A percentile compares a stretch with the other conserved stretches of the same genome.
Conservation (phyloP, 2,888 invertebrate genomes). For the Cosmia pyralina region DNA sequence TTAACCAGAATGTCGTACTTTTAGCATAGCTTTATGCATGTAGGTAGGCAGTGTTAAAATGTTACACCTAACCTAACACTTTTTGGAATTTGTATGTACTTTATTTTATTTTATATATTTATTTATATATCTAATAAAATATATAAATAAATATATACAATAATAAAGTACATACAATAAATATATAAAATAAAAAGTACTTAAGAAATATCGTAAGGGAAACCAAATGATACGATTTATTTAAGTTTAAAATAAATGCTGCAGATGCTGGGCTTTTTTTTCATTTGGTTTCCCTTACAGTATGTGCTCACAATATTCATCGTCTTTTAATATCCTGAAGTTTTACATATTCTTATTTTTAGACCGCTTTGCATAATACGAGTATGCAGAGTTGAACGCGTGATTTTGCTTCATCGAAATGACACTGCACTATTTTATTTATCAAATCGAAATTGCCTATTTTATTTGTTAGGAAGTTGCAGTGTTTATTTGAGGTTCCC, state of each 20-base stretch:
- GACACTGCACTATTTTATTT: conserved; percentile 8
- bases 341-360: conserved; percentile 1
- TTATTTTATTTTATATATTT: not conserved
- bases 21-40: not conserved
- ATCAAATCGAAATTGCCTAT: conserved; percentile 1
- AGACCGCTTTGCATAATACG: not conserved
- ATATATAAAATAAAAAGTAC: too few species aligned
- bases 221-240: too few species aligned
- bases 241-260: too few species aligned
- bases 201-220: too few species aligned
- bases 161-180: too few species aligned
- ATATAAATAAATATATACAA: too few species aligned
- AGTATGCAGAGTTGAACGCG: not conserved
- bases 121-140: too few species aligned
- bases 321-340: not conserved
- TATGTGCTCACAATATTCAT: too few species aligned
- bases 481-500: conserved; percentile 3
- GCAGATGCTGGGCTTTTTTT: too few species aligned
- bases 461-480: conserved; percentile 29
- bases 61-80: too few species aligned
- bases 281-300: too few species aligned
- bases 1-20: not conserved
- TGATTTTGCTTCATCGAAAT: conserved; percentile 5
- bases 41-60: not conserved
- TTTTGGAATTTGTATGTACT: not conserved